Percentiles rank a stretch among this genome's conserved stretches.
These are phyloP conservation scores for Pitta sordida DNA, from an alignment of 2,113 vertebrate genomes.

Conservation along the genomic window DNA sequence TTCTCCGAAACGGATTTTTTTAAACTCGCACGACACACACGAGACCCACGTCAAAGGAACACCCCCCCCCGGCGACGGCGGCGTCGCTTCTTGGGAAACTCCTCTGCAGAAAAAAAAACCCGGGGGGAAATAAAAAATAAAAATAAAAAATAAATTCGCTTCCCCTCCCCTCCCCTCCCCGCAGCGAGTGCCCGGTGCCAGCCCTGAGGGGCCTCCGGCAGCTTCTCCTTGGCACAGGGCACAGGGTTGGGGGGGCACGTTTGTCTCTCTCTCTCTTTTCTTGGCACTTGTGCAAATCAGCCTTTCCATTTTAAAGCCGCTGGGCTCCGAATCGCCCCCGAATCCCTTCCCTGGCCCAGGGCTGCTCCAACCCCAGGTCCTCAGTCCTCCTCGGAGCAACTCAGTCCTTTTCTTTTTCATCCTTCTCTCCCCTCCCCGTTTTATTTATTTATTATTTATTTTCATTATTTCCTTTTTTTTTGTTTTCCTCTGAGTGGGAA, in stretches of 20 bases:
- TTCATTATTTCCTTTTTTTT: not conserved
- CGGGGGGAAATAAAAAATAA: too few species aligned
- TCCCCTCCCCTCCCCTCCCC: not conserved
- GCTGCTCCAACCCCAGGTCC: not conserved
- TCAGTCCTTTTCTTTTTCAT: constrained; percentile 24
- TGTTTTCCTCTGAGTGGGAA: constrained; percentile 51
- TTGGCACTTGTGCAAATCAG: constrained; percentile 31
- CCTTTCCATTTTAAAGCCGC: not conserved
- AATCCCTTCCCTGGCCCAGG: not conserved
- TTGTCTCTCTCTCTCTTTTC: not conserved
- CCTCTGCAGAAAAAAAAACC: constrained; percentile 55
- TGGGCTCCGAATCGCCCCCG: too few species aligned
- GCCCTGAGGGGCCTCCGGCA: not conserved
- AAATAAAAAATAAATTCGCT: too few species aligned
- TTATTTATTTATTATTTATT: not conserved
- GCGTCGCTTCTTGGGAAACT: constrained; percentile 65
- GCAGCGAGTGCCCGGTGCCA: too few species aligned
- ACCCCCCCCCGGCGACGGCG: too few species aligned
- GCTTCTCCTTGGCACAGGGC: not conserved
- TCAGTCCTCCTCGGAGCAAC: constrained; percentile 22
- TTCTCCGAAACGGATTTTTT: constrained; percentile 9
- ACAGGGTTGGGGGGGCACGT: not conserved
- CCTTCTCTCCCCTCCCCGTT: not conserved
- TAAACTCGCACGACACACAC: constrained; percentile 66
- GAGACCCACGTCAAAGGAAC: too few species aligned